These are phyloP conservation scores for Phymatocera aterrima DNA, from an alignment of 2,888 invertebrate genomes.

Conservation along the genomic window DNA sequence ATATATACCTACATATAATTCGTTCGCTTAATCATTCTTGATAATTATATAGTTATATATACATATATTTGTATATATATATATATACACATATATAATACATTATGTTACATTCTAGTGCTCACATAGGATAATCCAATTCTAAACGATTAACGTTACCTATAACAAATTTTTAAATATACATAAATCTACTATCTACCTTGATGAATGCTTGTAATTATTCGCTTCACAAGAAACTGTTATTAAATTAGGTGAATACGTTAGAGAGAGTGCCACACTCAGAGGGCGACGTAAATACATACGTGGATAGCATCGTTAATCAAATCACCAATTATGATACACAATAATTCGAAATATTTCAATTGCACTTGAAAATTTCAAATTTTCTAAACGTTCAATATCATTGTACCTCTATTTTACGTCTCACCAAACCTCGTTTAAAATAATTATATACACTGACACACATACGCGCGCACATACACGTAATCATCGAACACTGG, in stretches of 20 bases:
- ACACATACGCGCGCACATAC: background rate
- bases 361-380: background rate
- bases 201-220: slow-evolving; percentile 40
- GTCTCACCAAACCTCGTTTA: background rate
- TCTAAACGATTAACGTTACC: slow-evolving; percentile 30
- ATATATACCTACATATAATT: no score
- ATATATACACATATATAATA: background rate
- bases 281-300: background rate
- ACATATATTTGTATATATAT: slow-evolving; percentile 2
- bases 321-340: background rate
- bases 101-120: slow-evolving; percentile 38
- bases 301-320: background rate
- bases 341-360: background rate
- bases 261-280: background rate
- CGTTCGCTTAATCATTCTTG: slow-evolving; percentile 37
- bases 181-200: no score
- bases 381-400: slow-evolving; percentile 14
- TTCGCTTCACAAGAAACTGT: slow-evolving; percentile 12
- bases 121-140: slow-evolving; percentile 38
- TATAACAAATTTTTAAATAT: no score
- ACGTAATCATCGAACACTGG: background rate
- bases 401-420: no score
- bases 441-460: background rate
- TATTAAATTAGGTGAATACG: slow-evolving; percentile 3
- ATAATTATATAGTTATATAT: slow-evolving; percentile 21